Conservation (phyloP, 1,140 invertebrate genomes). For the Zaprionus nigranus region DNA sequence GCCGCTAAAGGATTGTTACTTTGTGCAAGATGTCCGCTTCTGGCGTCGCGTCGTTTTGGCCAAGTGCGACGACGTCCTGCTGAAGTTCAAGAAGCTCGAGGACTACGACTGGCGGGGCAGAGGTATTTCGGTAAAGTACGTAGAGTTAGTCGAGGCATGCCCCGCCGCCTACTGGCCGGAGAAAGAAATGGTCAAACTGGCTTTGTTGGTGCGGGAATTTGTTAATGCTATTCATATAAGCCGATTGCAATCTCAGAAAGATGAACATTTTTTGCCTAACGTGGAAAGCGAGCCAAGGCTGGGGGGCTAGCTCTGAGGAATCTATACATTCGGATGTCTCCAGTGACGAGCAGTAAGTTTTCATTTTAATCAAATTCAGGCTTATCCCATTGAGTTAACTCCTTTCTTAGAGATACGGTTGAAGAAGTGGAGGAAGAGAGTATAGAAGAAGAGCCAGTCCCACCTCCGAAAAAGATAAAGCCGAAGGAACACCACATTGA, state of each 20-base stretch:
- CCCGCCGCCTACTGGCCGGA: slow-evolving; percentile 65
- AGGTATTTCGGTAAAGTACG: slow-evolving; percentile 64
- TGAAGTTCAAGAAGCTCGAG: slow-evolving; percentile 44
- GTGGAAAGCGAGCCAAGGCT: slow-evolving; percentile 30
- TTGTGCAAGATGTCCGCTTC: slow-evolving; percentile 50
- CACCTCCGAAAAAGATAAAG: neutral
- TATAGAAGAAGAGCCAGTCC: slow-evolving; percentile 2
- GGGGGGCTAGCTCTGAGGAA: slow-evolving; percentile 48
- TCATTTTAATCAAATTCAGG: neutral
- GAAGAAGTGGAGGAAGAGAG: slow-evolving; percentile 20
- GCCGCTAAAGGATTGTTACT: slow-evolving; percentile 67
- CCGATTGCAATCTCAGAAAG: slow-evolving; percentile 58
- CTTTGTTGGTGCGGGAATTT: slow-evolving; percentile 36
- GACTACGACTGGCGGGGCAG: slow-evolving; percentile 66
- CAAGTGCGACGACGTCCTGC: slow-evolving; percentile 47
- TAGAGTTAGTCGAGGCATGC: slow-evolving; percentile 69
- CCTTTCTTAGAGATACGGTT: neutral
- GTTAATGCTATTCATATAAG: slow-evolving; percentile 57
- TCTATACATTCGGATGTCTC: slow-evolving; percentile 34
- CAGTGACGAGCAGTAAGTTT: slow-evolving; percentile 49
- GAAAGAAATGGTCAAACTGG: slow-evolving; percentile 56
- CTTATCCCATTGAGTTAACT: neutral
- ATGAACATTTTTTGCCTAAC: slow-evolving; percentile 29
- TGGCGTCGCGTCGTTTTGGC: slow-evolving; percentile 72
- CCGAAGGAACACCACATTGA: too few species aligned